phyloP scores from a whole-genome alignment of 2,888 invertebrate genomes.

The Trichopoda pennipes region DNA sequence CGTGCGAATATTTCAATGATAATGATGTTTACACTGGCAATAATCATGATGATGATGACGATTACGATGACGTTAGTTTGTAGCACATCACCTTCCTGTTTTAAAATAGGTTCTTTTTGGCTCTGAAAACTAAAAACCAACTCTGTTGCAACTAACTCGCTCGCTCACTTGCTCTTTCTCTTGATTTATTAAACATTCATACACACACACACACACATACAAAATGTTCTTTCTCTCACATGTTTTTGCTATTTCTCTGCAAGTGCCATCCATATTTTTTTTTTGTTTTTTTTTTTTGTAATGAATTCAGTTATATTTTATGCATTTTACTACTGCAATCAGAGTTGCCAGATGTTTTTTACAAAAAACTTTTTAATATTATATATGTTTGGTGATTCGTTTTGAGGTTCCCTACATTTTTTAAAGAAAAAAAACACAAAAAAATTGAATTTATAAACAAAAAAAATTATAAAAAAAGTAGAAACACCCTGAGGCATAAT shows the following conservation, averaged over 20 bases:
- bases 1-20: constrained; percentile 47
- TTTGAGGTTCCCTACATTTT: too few species aligned
- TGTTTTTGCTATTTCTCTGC: constrained; percentile 32
- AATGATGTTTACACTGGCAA: constrained; percentile 35
- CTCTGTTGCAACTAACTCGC: constrained; percentile 1
- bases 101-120: constrained; percentile 63
- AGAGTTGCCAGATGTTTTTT: background rate
- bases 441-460: too few species aligned
- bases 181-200: background rate
- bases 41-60: constrained; percentile 50
- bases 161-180: constrained; percentile 11
- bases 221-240: constrained; percentile 34
- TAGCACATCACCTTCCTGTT: constrained; percentile 66
- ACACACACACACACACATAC: background rate
- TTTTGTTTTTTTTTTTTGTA: constrained; percentile 25
- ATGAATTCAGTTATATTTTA: constrained; percentile 63
- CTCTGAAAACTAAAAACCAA: constrained; percentile 33
- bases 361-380: too few species aligned
- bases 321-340: constrained; percentile 55
- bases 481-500: too few species aligned
- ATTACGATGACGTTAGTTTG: constrained; percentile 60
- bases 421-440: too few species aligned
- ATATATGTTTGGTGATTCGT: too few species aligned
- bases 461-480: too few species aligned
- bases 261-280: constrained; percentile 20